These are phyloP conservation scores for Bungarus multicinctus DNA, from an alignment of 2,113 vertebrate genomes.

Conservation along the genomic window DNA sequence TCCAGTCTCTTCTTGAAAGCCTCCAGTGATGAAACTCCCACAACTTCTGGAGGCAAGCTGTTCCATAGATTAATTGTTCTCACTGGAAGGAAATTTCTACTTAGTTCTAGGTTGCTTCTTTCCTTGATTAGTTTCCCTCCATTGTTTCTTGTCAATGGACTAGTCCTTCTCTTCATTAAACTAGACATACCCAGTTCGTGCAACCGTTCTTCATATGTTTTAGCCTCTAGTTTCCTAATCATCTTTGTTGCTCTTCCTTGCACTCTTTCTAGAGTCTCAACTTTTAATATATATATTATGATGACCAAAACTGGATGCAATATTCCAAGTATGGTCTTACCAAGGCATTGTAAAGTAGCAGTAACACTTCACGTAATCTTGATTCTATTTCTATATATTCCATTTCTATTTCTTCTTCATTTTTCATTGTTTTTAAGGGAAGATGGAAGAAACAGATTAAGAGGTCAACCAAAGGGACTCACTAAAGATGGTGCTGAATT, in stretches of 20 bases:
- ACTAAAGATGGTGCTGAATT: not conserved
- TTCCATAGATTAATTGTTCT: not conserved
- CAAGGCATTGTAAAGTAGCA: no score
- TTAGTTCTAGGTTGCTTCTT: not conserved
- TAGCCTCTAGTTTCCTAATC: no score
- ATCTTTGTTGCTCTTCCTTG: no score
- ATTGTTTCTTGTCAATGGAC: no score
- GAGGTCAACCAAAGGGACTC: not conserved
- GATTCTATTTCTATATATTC: not conserved
- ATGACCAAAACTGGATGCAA: no score
- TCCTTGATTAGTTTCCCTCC: not conserved
- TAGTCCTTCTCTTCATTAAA: not conserved
- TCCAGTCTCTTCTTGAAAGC: not conserved
- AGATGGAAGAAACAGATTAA: not conserved
- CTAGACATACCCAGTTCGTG: not conserved
- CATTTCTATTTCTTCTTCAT: not conserved
- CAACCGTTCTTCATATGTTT: no score
- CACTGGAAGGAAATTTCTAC: not conserved
- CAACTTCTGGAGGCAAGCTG: not conserved
- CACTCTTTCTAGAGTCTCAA: no score
- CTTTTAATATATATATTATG: no score
- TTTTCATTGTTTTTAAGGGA: slow-evolving; percentile 37
- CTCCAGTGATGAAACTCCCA: not conserved
- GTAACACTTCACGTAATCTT: no score
- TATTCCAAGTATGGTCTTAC: no score